These are phyloP conservation scores for Drosophila bocqueti DNA, from an alignment of 1,140 invertebrate genomes.

Conservation along the genomic window DNA sequence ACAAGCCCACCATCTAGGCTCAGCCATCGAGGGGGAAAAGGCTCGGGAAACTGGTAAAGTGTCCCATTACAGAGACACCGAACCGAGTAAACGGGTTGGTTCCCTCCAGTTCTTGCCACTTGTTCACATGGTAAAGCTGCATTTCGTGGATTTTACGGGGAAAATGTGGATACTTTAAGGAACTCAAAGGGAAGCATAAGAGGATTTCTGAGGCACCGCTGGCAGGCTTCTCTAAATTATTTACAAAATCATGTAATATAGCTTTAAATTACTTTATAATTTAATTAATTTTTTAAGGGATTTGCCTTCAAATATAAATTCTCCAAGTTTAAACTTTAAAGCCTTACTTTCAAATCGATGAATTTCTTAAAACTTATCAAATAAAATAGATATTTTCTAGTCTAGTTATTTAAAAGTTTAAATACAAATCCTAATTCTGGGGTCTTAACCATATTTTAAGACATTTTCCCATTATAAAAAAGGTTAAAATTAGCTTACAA, in stretches of 20 bases:
- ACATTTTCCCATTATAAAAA: neutral
- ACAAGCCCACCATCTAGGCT: constrained; percentile 3
- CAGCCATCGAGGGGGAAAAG: neutral
- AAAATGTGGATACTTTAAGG: neutral
- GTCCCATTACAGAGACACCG: constrained; percentile 32
- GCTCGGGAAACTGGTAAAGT: constrained; percentile 14
- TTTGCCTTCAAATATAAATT: too few species aligned
- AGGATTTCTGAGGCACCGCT: neutral
- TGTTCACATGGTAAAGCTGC: too few species aligned
- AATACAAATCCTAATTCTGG: too few species aligned
- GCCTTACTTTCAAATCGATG: too few species aligned
- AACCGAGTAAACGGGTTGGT: constrained; percentile 2
- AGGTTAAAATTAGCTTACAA: neutral
- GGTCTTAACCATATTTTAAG: neutral
- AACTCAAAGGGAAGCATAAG: neutral
- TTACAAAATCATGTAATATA: too few species aligned
- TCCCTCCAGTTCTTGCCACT: neutral
- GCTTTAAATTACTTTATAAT: too few species aligned
- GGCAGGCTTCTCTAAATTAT: too few species aligned
- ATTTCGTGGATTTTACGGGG: neutral
- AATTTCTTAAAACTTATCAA: too few species aligned
- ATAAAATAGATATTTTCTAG: too few species aligned
- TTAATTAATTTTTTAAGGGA: too few species aligned
- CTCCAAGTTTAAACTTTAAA: too few species aligned
- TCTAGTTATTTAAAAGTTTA: too few species aligned